Base-by-base conservation (phyloP, 2,888 invertebrate genomes). In the Eristalis intricaria region DNA sequence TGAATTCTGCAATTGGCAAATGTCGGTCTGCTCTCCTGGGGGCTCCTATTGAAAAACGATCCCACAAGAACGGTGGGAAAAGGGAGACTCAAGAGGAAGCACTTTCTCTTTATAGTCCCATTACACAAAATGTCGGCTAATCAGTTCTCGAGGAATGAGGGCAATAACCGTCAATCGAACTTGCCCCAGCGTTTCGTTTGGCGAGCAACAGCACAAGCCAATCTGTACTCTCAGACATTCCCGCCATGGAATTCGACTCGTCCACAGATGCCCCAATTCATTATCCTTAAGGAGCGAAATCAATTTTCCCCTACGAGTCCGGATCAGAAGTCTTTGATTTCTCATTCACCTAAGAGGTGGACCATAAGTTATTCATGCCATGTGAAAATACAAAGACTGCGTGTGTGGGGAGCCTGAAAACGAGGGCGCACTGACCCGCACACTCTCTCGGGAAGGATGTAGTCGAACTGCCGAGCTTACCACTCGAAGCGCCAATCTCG, bases 301-400 rank as follows among this genome's bases (percentile, higher is more conserved):
- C 50, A 50, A 50, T 50, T 50, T 50, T 19, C 19, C 50, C 50
- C 2, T 19, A 1, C 7, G 50, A 26, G 26, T 26, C 26, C 26
- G 26, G 26, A 26, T 26, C 26, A 26, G 26, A 26, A 26, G 50
- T 5, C 19, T 8, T 19, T n/a, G 50, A 32, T 32, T 32, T 32
- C 32, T 32, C 32, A 32, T 32, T 32, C 32, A 32, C 19, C 10
- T 19, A 32, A 32, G 32, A 32, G 32, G 43, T 19, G 29, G n/a
- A 68, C 22, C 13, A 35, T 15, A 70, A 38, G 23, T 35, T 60
- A 70, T 70, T 70, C 60, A 70, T 58, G 70, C n/a, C 26, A 19
- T 22, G 50, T 50, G 19, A 19, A 50, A 50, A 5, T 19, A 19
- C 19, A 19, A 8, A 19, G 50, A 0, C 8, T 32, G 32, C n/a